Evolutionary conservation across 2,888 invertebrate genomes (phyloP), one percentile per base, ranked within the genome.

Genomic region (Neria commutata): DNA sequence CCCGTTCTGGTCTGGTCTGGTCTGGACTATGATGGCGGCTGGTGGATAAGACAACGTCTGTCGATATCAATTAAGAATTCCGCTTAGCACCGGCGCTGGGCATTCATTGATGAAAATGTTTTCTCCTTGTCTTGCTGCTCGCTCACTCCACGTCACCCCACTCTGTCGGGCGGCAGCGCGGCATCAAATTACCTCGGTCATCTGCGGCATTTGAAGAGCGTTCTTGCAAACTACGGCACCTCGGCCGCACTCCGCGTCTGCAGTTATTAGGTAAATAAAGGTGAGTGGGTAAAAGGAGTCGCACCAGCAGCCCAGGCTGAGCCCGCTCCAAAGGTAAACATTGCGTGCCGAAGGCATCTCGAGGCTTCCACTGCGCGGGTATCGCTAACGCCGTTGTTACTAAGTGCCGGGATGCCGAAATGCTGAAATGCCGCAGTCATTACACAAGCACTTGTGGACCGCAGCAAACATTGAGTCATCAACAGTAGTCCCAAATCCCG

Each of bases 401-500:
- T 19, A 42, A 42, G 42, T 42, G 14, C 21, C 21, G 42, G 42
- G 6, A 42, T 42, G 42, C 5, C 21, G 42, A 19, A n/a, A 14
- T 42, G 42, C 21, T 42, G 19, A 42, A 42, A 42, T 19, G 42
- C 42, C 19, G 17, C 21, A 17, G 42, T 42, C 42, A 42, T 21
- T 42, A 14, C 21, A 21, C 42, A 42, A 37, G 45, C 45, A 63
- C 54, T 61, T 58, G 54, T 58, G 64, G 61, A 61, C 55, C 54
- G 34, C 54, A 23, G 29, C 33, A 56, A 60, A 45, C 72, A 72
- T 73, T 74, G 75, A 74, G 73, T 74, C 73, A 75, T 75, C 75
- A 75, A 63, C 51, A 67, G 55, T 54, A 48, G 57, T 33, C 34
- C 29, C 21, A 49, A 8, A 33, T 33, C 42, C 8, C 42, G 21